Evolutionary conservation across 2,113 vertebrate genomes (phyloP), one percentile per base, ranked within the genome.

Genomic region (Trematomus loennbergii): DNA sequence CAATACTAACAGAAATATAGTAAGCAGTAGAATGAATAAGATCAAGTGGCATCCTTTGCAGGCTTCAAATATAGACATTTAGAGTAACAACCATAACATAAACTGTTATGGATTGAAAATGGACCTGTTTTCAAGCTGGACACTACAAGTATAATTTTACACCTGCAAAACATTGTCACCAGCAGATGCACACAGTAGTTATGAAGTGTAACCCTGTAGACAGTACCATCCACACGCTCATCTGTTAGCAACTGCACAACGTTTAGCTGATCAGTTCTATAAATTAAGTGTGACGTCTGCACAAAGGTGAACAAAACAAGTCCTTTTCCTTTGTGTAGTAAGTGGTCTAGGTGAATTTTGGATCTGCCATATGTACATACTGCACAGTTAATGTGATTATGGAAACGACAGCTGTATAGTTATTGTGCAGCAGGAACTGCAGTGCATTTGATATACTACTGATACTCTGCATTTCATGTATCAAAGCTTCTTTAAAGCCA

Each of bases 181-280:
- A 94, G 91, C 92, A 92, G 88, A 82, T 85, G 72, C 83, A 89
- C 77, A 84, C 18, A 62, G 78, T 81, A 80, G 73, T 87, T 79
- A 79, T 69, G 54, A 83, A 60, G 61, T 79, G 61, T 63, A 82
- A 78, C 61, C 29, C 29, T 29, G 25, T 25, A 29, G 29, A 73
- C 40, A 18, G 36, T 58, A 67, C 54, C 18, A 72, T 53, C 62
- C 75, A 65, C 62, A 49, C 1, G 36, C 79, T 83, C 87, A 63
- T 80, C 67, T 78, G 46, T 79, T 54, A 81, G 73, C 75, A 78
- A 83, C 87, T 78, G 72, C 75, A 84, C 73, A 76, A 68, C 61
- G 63, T 79, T 72, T 18, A 86, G 81, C 83, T 57, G 83, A 78
- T 71, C 62, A 20, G 78, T 88, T 88, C 69, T 83, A 40, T 52